Percentiles rank a stretch among this genome's conserved stretches.
phyloP scores from a whole-genome alignment of 2,797 vertebrate species.

The Loriculus beryllinus region DNA sequence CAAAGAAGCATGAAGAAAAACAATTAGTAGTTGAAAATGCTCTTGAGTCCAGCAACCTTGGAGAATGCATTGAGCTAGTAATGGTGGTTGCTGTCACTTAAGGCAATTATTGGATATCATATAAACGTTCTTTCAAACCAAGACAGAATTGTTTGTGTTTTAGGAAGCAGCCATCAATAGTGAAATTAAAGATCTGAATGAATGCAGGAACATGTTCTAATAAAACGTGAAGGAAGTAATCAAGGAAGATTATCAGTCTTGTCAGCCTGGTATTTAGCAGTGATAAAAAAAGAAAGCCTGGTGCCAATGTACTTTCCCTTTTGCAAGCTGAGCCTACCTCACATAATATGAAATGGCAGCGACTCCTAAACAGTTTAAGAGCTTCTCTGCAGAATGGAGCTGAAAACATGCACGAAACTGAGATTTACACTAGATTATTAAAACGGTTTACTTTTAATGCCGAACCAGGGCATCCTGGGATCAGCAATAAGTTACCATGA shows the following conservation, averaged over 20 bases:
- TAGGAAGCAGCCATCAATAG: slow-evolving; percentile 35
- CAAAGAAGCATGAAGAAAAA: slow-evolving; percentile 33
- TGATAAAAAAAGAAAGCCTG: background rate
- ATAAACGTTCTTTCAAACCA: background rate
- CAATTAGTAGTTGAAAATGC: slow-evolving; percentile 37
- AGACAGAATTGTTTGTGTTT: slow-evolving; percentile 32
- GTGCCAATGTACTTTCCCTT: background rate
- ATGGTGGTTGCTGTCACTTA: slow-evolving; percentile 10
- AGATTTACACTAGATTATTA: slow-evolving; percentile 25
- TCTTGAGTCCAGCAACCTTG: background rate
- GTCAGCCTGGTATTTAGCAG: background rate
- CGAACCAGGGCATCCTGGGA: background rate
- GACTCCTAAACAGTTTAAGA: slow-evolving; percentile 32
- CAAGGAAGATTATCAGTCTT: slow-evolving; percentile 22
- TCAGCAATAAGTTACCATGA: background rate
- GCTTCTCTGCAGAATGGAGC: background rate
- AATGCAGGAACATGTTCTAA: slow-evolving; percentile 33
- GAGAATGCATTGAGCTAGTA: background rate
- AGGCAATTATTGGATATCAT: slow-evolving; percentile 14
- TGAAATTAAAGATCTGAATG: slow-evolving; percentile 59
- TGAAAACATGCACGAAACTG: background rate
- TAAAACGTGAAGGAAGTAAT: slow-evolving; percentile 45
- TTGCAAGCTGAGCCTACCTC: slow-evolving; percentile 5
- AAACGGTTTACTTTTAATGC: slow-evolving; percentile 10
- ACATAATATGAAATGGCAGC: slow-evolving; percentile 11